These are phyloP conservation scores for Sus scrofa DNA, from an alignment of 2,113 vertebrate genomes.

Conservation along the genomic window T2T-Sscrofa CM000819.6:15982501-15983000, in stretches of 20 bases:
- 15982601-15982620: background rate
- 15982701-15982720: background rate
- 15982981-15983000: background rate
- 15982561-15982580: background rate
- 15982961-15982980: background rate
- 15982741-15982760: background rate
- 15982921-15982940: background rate
- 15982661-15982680: background rate
- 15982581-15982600: background rate
- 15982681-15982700: background rate
- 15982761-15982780: background rate
- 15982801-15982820: background rate
- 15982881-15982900: background rate
- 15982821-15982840: background rate
- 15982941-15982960: background rate
- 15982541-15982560: background rate
- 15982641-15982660: background rate
- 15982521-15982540: background rate
- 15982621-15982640: background rate
- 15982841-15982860: background rate
- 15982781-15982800: background rate
- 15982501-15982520: background rate
- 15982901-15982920: background rate
- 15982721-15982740: background rate
- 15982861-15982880: accelerated